Percentiles rank a stretch among this genome's conserved stretches.
phyloP scores from a whole-genome alignment of 2,113 vertebrate species.

The Saguinus midas region DNA sequence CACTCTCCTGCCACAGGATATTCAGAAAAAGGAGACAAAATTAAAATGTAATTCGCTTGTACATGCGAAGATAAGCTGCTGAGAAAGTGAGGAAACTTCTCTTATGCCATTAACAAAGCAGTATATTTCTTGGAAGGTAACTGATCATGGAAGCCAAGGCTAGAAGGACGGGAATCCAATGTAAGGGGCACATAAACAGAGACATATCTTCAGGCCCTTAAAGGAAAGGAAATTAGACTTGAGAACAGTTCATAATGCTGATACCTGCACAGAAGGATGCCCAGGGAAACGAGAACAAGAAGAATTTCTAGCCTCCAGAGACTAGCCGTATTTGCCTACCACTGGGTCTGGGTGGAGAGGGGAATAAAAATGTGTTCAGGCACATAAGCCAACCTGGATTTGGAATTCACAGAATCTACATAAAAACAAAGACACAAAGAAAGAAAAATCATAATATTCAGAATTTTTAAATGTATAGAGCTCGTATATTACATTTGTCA shows the following conservation, averaged over 20 bases:
- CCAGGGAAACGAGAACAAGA: not conserved
- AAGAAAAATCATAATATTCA: not conserved
- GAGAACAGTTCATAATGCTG: not conserved
- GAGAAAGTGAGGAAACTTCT: not conserved
- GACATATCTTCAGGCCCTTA: not conserved
- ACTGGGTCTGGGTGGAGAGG: not conserved
- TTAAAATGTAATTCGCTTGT: not conserved
- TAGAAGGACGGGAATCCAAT: not conserved
- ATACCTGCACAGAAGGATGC: not conserved
- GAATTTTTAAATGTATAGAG: not conserved
- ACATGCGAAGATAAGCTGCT: not conserved
- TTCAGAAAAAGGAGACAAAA: not conserved
- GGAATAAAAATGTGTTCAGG: not conserved
- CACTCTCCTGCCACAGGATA: too few species aligned
- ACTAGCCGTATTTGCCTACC: fast-evolving
- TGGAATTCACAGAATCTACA: not conserved
- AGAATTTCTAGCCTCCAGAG: fast-evolving
- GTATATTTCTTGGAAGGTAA: not conserved
- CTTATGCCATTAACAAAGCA: not conserved
- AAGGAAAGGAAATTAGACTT: not conserved
- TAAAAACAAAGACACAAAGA: not conserved
- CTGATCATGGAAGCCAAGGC: not conserved
- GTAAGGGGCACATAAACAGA: not conserved
- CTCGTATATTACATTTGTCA: not conserved
- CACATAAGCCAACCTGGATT: not conserved